Percentiles rank a stretch among this genome's conserved stretches.
phyloP scores from a whole-genome alignment of 2,888 invertebrate species.

The Eutolmus rufibarbis region DNA sequence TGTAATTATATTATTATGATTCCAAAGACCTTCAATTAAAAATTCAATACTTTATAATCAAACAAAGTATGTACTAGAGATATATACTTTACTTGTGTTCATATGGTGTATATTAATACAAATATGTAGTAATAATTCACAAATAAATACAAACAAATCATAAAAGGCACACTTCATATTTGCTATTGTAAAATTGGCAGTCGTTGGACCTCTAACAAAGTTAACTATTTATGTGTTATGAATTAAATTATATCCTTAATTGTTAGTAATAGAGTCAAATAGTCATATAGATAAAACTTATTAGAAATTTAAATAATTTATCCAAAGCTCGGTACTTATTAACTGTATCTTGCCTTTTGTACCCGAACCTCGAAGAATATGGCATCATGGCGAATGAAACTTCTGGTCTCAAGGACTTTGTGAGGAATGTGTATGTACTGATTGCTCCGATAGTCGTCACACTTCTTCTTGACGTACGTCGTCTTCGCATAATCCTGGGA shows the following conservation, averaged over 20 bases:
- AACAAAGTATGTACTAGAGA: no score
- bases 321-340: not conserved
- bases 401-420: slow-evolving; percentile 56
- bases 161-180: not conserved
- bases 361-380: slow-evolving; percentile 60
- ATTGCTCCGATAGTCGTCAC: slow-evolving; percentile 60
- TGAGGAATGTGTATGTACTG: slow-evolving; percentile 62
- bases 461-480: slow-evolving; percentile 66
- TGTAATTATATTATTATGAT: no score
- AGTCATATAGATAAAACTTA: not conserved
- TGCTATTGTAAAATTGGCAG: not conserved
- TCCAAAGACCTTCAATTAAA: no score
- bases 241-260: not conserved
- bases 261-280: not conserved
- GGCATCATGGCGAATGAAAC: slow-evolving; percentile 59
- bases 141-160: not conserved
- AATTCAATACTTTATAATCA: no score
- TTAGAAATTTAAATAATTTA: not conserved
- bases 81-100: no score
- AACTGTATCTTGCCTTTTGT: slow-evolving; percentile 44
- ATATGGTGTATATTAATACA: no score
- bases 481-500: slow-evolving; percentile 71
- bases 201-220: not conserved
- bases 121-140: no score
- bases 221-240: not conserved